A percentile compares a stretch with the other conserved stretches of the same genome.
Evolutionary conservation across 2,113 vertebrate species (phyloP).

Genomic region (Thermophis baileyi): DNA sequence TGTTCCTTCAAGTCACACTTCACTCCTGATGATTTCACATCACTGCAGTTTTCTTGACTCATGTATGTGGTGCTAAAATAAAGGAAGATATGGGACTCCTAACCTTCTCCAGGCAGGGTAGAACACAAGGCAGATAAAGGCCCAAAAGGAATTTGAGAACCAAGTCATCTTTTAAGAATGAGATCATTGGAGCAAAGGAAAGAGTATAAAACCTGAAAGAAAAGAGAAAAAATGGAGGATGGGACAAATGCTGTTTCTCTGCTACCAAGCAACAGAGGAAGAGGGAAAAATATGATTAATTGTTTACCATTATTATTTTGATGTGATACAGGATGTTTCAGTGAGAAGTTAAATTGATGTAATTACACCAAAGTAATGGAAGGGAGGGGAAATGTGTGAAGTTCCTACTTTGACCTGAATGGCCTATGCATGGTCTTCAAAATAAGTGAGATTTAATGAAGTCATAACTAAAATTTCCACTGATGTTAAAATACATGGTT

Average conservation of each 20-base stretch:
- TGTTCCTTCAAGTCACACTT: background rate
- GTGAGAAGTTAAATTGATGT: background rate
- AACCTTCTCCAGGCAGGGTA: background rate
- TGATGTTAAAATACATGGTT: background rate
- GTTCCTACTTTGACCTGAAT: background rate
- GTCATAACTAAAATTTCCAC: background rate
- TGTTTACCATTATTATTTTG: background rate
- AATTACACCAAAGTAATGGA: background rate
- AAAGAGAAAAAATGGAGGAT: background rate
- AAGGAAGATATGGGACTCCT: background rate
- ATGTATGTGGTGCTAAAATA: background rate
- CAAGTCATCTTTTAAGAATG: background rate
- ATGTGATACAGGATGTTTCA: background rate
- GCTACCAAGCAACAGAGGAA: background rate
- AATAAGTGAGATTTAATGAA: background rate
- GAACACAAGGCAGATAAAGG: background rate
- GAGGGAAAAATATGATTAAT: background rate
- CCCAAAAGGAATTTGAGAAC: background rate
- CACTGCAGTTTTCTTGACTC: background rate
- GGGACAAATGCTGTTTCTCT: background rate
- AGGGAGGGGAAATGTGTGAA: background rate
- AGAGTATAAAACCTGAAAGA: background rate
- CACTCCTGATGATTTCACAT: background rate
- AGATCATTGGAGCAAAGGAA: background rate
- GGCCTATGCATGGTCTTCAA: background rate